Evolutionary conservation across 2,888 invertebrate genomes (phyloP).

Genomic region (Chrysolina americana): DNA sequence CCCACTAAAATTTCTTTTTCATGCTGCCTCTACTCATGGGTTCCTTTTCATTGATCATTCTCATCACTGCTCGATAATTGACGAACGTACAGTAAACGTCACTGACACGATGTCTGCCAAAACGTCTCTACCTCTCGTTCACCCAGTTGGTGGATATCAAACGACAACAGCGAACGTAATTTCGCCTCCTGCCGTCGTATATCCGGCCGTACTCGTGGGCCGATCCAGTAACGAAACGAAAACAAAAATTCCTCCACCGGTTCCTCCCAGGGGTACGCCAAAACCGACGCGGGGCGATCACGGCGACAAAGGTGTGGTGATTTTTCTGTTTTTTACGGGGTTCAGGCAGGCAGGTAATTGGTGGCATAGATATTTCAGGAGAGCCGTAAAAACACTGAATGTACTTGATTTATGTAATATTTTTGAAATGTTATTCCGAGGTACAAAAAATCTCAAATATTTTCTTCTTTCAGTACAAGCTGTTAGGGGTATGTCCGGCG

Average conservation of each 20-base stretch:
- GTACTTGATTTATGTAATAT: too few relatives aligned
- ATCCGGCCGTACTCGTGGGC: constrained; percentile 84
- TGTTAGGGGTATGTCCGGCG: too few relatives aligned
- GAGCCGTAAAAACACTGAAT: too few relatives aligned
- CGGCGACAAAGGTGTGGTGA: constrained; percentile 66
- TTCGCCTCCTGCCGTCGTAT: constrained; percentile 74
- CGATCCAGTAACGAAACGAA: constrained; percentile 72
- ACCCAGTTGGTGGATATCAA: constrained; percentile 33
- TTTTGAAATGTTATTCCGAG: too few relatives aligned
- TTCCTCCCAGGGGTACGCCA: constrained; percentile 87
- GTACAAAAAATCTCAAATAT: too few relatives aligned
- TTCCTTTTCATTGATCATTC: constrained; percentile 21
- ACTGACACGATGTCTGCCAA: constrained; percentile 42
- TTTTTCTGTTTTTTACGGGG: constrained; percentile 28
- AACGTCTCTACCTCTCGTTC: constrained; percentile 31
- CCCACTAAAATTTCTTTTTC: constrained; percentile 52
- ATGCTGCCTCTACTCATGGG: constrained; percentile 55
- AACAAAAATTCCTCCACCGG: constrained; percentile 88
- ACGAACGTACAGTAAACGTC: constrained; percentile 30
- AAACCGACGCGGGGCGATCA: constrained; percentile 74
- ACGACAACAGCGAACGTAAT: constrained; percentile 66
- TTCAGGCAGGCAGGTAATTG: constrained; percentile 4
- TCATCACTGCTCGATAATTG: constrained; percentile 17
- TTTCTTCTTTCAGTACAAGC: too few relatives aligned
- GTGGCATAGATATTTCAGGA: background rate